These are phyloP conservation scores for Oostethus manadensis DNA, from an alignment of 2,113 vertebrate species.

Conservation along the genomic window DNA sequence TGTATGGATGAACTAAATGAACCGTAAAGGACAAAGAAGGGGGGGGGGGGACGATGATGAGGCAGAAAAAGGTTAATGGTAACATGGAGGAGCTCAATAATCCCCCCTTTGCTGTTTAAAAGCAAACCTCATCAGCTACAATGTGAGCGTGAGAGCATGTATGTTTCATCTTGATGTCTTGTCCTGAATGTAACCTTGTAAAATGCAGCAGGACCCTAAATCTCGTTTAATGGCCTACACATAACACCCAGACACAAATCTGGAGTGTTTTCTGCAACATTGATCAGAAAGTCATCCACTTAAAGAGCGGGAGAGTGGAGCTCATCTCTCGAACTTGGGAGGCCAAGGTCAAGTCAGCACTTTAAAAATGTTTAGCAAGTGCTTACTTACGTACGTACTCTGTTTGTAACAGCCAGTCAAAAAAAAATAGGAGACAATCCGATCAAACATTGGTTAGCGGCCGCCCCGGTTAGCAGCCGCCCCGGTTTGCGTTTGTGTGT, in stretches of 20 bases:
- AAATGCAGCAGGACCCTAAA: constrained; percentile 3
- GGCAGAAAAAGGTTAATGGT: constrained; percentile 12
- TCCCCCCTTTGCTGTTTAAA: constrained; percentile 14
- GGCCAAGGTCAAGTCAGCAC: no score
- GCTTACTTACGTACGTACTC: no score
- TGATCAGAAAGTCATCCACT: neutral
- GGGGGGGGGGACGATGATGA: neutral
- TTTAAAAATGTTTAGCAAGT: no score
- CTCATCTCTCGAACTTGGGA: no score
- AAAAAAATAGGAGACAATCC: no score
- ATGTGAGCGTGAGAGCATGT: neutral
- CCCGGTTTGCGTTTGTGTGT: no score
- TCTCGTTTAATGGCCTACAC: neutral
- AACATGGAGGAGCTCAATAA: constrained; percentile 12
- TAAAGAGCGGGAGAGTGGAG: neutral
- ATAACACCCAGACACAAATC: neutral
- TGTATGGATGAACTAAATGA: neutral
- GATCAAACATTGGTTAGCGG: no score
- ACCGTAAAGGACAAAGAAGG: neutral
- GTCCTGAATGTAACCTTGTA: constrained; percentile 16
- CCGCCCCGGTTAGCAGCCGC: no score
- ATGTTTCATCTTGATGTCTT: constrained; percentile 4
- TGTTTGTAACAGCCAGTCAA: no score
- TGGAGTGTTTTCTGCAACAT: neutral
- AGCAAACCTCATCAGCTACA: neutral